phyloP scores from a whole-genome alignment of 2,113 vertebrate species.

The Callipepla californica region DNA sequence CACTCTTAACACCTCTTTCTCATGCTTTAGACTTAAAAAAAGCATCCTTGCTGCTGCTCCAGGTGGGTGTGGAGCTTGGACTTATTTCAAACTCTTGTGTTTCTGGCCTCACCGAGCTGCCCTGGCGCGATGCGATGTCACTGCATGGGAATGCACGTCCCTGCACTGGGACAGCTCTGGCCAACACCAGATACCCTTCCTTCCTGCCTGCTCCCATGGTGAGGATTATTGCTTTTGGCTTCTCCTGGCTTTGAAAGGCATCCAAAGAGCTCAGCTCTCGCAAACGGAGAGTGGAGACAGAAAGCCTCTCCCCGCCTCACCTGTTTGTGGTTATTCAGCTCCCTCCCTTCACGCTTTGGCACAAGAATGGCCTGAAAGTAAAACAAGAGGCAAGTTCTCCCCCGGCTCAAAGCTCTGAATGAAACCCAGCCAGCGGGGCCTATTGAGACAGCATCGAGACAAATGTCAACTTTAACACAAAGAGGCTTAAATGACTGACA shows the following conservation, averaged over 20 bases:
- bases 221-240: conserved; percentile 67
- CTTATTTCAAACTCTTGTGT: not conserved
- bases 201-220: conserved; percentile 68
- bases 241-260: conserved; percentile 70
- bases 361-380: conserved; percentile 63
- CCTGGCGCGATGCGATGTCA: not conserved
- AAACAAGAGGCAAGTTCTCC: conserved; percentile 47
- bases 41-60: not conserved
- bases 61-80: conserved; percentile 34
- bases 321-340: conserved; percentile 79
- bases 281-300: conserved; percentile 72
- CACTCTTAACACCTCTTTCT: not conserved
- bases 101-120: not conserved
- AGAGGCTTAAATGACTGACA: conserved; percentile 74
- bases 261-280: conserved; percentile 72
- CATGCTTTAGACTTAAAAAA: not conserved
- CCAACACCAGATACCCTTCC: conserved; percentile 55
- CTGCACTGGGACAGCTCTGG: conserved; percentile 41
- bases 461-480: conserved; percentile 76
- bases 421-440: conserved; percentile 52
- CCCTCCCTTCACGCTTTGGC: conserved; percentile 65
- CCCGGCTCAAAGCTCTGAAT: conserved; percentile 54
- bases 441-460: conserved; percentile 69
- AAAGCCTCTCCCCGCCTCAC: conserved; percentile 73
- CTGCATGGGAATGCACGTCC: conserved; percentile 49